Evolutionary conservation across 92 coral and sea anemone genomes (phyloP).

Genomic region (Virgularia gustaviana): DNA sequence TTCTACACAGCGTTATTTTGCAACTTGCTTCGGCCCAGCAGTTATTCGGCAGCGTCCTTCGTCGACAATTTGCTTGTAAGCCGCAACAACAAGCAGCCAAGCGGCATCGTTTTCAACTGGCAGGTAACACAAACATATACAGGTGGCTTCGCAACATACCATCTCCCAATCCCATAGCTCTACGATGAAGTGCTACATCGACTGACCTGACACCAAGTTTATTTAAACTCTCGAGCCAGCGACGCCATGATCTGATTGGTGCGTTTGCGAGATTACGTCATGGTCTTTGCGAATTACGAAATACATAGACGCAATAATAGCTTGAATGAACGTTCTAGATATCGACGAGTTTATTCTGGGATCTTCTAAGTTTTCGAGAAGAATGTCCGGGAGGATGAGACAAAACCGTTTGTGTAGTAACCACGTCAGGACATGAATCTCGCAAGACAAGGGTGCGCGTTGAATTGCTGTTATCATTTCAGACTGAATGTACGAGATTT

Average conservation of each 20-base stretch:
- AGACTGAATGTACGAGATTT: no score
- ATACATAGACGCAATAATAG: no score
- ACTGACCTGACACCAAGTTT: not conserved
- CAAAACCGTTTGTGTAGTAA: no score
- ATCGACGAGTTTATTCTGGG: no score
- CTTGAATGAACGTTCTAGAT: no score
- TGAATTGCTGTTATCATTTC: no score
- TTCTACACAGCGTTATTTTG: conserved; percentile 30
- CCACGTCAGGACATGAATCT: no score
- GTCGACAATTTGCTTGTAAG: not conserved
- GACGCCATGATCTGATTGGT: not conserved
- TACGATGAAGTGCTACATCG: no score
- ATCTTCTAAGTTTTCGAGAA: no score
- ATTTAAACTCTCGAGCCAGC: not conserved
- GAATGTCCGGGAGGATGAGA: no score
- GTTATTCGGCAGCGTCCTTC: no score
- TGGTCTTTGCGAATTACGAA: not conserved
- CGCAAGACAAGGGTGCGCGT: no score
- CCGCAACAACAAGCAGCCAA: not conserved
- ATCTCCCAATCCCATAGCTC: not conserved
- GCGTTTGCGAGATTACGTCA: not conserved
- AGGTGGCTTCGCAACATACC: not conserved
- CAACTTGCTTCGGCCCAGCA: not conserved
- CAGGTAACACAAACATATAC: not conserved
- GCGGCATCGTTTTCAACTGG: not conserved